Evolutionary conservation across 2,888 invertebrate species (phyloP), one percentile per base, ranked within the genome.

Genomic region (Stomorhina lunata): DNA sequence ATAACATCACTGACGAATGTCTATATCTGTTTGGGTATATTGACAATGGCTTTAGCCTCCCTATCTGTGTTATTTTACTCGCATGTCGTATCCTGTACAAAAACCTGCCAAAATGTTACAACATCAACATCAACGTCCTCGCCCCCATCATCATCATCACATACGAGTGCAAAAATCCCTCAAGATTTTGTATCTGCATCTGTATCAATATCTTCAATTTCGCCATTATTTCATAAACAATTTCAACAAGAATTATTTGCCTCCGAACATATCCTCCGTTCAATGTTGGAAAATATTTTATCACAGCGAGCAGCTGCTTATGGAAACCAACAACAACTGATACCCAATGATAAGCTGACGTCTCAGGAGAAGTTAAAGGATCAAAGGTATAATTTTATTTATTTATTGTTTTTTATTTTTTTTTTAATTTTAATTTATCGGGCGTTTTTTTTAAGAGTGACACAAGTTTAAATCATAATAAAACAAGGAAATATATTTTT

Each of bases 41-140:
- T 89, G 15, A 86, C 89, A 29, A 84, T 90, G 2, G 87, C 88
- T 75, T 73, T 90, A 80, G 88, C 88, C 65, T 87, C 88, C 27
- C 85, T 90, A 15, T 84, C 89, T 15, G 86, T 90, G 17, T 84
- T 90, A 27, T 89, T 90, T 81, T 89, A 89, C 32, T 87, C 88
- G 34, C 86, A 89, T 71, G 86, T 86, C 5, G 87, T 85, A 77
- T 73, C 80, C 55, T 68, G 66, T 15, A 32, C 66, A 43, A 20
- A 20, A 61, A 63, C 15, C 55, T 78, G 78, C 81, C 81, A 81
- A 81, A 81, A 78, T 61, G 61, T 53, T 12, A 77, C 72, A 55
- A 17, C 59, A 59, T 37, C 59, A 40, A 29, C 59, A 27, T 1
- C 75, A 65, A 48, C 76, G 50, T 40, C 65, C 27, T 43, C 57